Evolutionary conservation across 2,113 vertebrate species (phyloP).

Genomic region (Ceyx melanurus): DNA sequence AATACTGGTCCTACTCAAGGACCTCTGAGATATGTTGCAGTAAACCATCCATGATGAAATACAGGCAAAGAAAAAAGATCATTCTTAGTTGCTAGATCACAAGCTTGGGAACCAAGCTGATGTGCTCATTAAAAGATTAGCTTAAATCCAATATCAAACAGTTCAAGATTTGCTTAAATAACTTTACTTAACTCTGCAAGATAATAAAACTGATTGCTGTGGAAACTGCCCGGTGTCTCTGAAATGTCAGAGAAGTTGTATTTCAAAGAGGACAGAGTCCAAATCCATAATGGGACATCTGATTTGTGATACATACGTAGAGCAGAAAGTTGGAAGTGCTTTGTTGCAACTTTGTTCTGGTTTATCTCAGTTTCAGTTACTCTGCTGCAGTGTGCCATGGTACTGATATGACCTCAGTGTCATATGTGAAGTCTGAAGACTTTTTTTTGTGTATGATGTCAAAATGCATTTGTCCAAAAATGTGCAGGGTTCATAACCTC

Average conservation of each 20-base stretch:
- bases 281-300: background rate
- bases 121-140: slow-evolving; percentile 13
- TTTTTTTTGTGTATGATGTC: background rate
- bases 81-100: background rate
- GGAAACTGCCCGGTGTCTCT: background rate
- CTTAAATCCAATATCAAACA: slow-evolving; percentile 9
- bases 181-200: background rate
- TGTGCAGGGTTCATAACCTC: background rate
- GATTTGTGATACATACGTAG: rapidly evolving
- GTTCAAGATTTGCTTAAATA: slow-evolving; percentile 2
- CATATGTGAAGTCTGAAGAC: background rate
- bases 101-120: slow-evolving; percentile 2
- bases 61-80: background rate
- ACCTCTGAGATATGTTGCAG: background rate
- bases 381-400: background rate
- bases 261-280: background rate
- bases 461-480: background rate
- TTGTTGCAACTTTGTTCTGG: background rate
- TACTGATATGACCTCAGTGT: background rate
- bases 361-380: background rate
- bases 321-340: background rate
- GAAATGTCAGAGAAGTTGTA: background rate
- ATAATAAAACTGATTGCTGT: background rate
- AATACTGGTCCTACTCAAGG: slow-evolving; percentile 16
- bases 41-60: slow-evolving; percentile 46